A percentile compares a stretch with the other conserved stretches of the same genome.
phyloP scores from a whole-genome alignment of 2,797 vertebrate genomes.

The Premnoplex brunnescens region DNA sequence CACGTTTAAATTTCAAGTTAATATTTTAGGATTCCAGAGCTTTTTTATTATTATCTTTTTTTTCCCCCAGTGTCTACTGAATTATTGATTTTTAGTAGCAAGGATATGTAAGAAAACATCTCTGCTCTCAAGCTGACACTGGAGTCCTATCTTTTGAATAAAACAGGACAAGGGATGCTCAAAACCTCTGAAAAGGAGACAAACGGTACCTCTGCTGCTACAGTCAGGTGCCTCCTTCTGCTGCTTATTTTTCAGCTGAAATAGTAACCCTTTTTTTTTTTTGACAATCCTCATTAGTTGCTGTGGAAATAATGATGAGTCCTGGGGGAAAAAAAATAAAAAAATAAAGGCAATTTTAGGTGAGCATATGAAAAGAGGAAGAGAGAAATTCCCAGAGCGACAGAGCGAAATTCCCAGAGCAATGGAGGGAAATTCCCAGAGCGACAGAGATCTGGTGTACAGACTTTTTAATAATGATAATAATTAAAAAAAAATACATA shows the following conservation, averaged over 20 bases:
- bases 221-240: not conserved
- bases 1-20: not conserved
- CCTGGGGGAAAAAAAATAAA: not conserved
- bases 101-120: not conserved
- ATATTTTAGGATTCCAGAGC: not conserved
- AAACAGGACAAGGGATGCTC: not conserved
- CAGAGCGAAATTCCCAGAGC: not conserved
- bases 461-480: not conserved
- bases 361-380: not conserved
- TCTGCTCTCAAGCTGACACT: not conserved
- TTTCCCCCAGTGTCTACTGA: not conserved
- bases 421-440: not conserved
- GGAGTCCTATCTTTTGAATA: not conserved
- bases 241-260: conserved; percentile 6
- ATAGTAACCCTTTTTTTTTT: not conserved
- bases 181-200: not conserved
- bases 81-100: not conserved
- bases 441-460: not conserved
- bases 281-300: not conserved
- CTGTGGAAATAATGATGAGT: conserved; percentile 33
- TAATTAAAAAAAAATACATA: not conserved
- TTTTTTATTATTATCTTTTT: not conserved
- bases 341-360: not conserved
- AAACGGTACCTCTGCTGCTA: not conserved
- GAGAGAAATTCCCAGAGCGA: not conserved